phyloP scores from a whole-genome alignment of 2,888 invertebrate species.

The Cryptosula pallasiana region DNA sequence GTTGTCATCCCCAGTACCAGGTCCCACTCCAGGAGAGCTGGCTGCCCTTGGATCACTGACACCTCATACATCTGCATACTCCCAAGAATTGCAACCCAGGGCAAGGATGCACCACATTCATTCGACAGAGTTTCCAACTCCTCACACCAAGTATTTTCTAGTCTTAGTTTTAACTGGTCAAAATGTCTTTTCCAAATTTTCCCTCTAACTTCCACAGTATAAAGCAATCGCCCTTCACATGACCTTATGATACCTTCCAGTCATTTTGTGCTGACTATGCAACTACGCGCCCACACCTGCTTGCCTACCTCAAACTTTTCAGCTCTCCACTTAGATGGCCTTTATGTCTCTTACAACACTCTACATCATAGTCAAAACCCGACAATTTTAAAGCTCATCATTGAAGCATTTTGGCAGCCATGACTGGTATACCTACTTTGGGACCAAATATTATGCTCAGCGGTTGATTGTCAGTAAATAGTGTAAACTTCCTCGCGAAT shows the following conservation, averaged over 20 bases:
- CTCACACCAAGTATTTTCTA: neutral
- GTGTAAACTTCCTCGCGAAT: conserved; percentile 50
- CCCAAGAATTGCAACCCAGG: neutral
- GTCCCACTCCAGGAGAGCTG: too few relatives aligned
- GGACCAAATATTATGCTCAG: conserved; percentile 47
- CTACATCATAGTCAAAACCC: conserved; percentile 43
- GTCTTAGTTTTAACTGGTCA: neutral
- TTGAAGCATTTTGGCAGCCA: conserved; percentile 38
- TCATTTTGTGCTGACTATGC: neutral
- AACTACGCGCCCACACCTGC: neutral
- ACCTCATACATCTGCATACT: neutral
- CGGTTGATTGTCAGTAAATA: conserved; percentile 52
- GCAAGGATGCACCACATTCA: neutral
- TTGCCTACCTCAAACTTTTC: neutral
- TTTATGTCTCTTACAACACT: conserved; percentile 38
- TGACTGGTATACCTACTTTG: conserved; percentile 35
- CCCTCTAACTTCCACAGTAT: neutral
- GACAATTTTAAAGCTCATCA: conserved; percentile 39
- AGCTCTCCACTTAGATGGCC: too few relatives aligned
- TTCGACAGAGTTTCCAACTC: neutral
- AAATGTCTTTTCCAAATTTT: neutral
- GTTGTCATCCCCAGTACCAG: too few relatives aligned
- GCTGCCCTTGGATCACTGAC: too few relatives aligned
- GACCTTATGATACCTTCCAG: neutral
- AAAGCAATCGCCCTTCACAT: neutral